A percentile compares a stretch with the other conserved stretches of the same genome.
Conservation (phyloP, 2,113 vertebrate genomes). For the Hassar affinis region DNA sequence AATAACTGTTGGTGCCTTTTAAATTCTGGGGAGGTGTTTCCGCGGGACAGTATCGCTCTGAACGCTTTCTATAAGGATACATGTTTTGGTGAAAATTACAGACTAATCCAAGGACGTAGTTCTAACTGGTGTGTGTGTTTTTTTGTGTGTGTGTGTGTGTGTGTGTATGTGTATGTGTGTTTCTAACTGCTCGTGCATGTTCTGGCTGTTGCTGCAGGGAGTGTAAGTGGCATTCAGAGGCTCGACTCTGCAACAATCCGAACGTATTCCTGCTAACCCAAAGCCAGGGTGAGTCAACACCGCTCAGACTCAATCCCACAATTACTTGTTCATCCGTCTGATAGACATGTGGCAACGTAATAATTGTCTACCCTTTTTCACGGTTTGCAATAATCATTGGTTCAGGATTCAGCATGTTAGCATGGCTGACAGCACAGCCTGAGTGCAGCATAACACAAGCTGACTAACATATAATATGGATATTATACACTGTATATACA, state of each 20-base stretch:
- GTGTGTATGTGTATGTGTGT: background rate
- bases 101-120: background rate
- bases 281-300: conserved; percentile 64
- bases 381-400: background rate
- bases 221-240: conserved; percentile 79
- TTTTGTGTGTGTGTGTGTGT: conserved; percentile 5
- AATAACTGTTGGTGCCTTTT: background rate
- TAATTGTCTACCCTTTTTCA: background rate
- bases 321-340: background rate
- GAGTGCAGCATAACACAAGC: background rate
- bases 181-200: conserved; percentile 24
- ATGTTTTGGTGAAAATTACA: background rate
- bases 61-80: background rate
- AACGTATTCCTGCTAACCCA: conserved; percentile 96
- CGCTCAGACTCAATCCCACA: background rate
- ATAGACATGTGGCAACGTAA: background rate
- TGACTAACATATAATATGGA: background rate
- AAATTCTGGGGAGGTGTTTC: too few species aligned
- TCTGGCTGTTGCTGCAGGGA: conserved; percentile 15
- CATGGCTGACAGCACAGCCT: background rate
- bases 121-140: background rate
- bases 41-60: background rate
- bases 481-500: too few species aligned
- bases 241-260: conserved; percentile 94
- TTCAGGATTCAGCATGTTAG: background rate